Conservation (phyloP, 2,113 vertebrate species). For the Caloenas nicobarica region DNA sequence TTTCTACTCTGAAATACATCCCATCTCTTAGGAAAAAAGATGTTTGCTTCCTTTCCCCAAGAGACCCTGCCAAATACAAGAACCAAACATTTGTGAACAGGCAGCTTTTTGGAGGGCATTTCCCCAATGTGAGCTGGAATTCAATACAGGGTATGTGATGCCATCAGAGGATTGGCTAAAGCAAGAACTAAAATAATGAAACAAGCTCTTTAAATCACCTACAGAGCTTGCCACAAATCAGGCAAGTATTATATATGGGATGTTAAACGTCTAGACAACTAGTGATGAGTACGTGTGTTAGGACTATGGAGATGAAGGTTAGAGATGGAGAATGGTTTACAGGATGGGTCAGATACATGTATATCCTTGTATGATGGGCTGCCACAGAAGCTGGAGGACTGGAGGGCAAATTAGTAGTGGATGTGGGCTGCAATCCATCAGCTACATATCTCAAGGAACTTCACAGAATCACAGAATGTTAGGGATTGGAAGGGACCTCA, state of each 20-base stretch:
- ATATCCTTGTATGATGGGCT: background rate
- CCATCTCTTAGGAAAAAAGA: background rate
- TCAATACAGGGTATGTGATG: background rate
- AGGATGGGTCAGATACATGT: background rate
- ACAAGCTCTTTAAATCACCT: background rate
- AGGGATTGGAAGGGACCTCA: too few relatives aligned
- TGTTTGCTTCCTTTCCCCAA: background rate
- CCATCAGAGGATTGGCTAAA: background rate
- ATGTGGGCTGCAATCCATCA: background rate
- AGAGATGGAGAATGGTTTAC: background rate
- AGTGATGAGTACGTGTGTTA: background rate
- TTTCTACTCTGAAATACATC: background rate
- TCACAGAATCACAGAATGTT: too few relatives aligned
- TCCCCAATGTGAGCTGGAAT: background rate
- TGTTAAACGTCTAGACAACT: background rate
- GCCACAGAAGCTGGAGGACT: background rate
- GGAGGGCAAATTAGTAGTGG: background rate
- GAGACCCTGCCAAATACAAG: background rate
- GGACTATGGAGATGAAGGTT: background rate
- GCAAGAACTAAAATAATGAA: background rate
- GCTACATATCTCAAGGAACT: background rate
- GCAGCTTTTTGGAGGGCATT: background rate
- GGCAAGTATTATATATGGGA: background rate
- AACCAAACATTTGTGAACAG: background rate
- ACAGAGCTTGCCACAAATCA: background rate